These are phyloP conservation scores for human DNA, from an alignment of 2,113 vertebrate species.

Conservation along the genomic window GRCh38 chr4:180500501-180501000, in stretches of 20 bases:
- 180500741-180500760: background rate
- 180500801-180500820: background rate
- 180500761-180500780: background rate
- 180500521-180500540: background rate
- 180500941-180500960: background rate
- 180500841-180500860: background rate
- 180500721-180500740: constrained; percentile 30
- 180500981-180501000: background rate
- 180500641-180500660: background rate
- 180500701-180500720: background rate
- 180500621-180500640: background rate
- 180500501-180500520: background rate
- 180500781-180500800: background rate
- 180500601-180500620: background rate
- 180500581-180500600: background rate
- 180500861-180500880: background rate
- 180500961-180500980: background rate
- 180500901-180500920: background rate
- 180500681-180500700: background rate
- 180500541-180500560: background rate
- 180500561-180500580: background rate
- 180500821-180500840: background rate
- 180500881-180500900: background rate
- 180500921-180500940: background rate
- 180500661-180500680: background rate